Conservation (phyloP, 2,113 vertebrate species). For the Numenius arquata region DNA sequence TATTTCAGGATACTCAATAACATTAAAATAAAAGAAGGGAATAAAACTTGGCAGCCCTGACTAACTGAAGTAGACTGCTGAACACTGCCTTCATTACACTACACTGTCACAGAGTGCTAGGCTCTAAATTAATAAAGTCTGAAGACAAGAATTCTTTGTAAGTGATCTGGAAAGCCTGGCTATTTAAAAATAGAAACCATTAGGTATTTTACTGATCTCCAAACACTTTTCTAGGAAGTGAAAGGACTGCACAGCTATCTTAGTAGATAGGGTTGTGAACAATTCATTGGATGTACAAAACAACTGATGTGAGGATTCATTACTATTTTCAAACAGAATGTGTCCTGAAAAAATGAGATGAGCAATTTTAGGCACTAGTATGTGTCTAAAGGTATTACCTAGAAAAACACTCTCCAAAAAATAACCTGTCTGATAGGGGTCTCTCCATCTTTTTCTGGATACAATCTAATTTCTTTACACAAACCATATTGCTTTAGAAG, state of each 20-base stretch:
- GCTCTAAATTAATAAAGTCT: constrained; percentile 11
- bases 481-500: not conserved
- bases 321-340: not conserved
- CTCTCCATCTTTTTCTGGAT: not conserved
- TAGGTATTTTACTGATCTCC: not conserved
- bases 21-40: not conserved
- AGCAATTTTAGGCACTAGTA: not conserved
- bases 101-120: not conserved
- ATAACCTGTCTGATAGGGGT: not conserved
- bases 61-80: not conserved
- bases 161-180: not conserved
- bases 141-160: not conserved
- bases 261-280: not conserved
- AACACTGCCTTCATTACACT: not conserved
- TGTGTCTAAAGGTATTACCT: not conserved
- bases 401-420: not conserved
- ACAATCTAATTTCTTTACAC: not conserved
- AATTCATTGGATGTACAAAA: not conserved
- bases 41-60: not conserved
- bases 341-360: not conserved
- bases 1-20: not conserved
- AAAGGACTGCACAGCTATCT: not conserved
- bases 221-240: not conserved
- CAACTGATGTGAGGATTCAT: not conserved
- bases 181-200: not conserved